Conservation (phyloP, 2,113 vertebrate genomes). For the Calyptommatus sinebrachiatus region DNA sequence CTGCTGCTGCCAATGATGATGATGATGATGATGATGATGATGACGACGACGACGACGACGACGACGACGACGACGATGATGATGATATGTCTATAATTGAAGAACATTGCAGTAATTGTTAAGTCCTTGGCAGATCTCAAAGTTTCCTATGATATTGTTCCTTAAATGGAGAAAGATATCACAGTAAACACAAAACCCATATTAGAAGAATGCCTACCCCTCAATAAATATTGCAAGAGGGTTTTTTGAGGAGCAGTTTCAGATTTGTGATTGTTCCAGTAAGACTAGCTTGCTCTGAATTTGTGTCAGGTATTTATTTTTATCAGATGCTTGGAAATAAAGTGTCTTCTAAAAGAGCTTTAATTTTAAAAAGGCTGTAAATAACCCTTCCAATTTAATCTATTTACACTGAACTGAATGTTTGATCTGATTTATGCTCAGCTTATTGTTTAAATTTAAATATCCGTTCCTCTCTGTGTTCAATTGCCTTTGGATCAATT, state of each 20-base stretch:
- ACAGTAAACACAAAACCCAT: not conserved
- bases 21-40: too few species aligned
- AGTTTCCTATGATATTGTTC: not conserved
- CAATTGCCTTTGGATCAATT: slow-evolving; percentile 47
- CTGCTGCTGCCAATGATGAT: too few species aligned
- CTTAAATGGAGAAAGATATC: not conserved
- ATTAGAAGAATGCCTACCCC: not conserved
- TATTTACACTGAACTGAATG: slow-evolving; percentile 38
- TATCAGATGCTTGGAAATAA: slow-evolving; percentile 3
- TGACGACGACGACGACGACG: too few species aligned
- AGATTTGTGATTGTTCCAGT: not conserved
- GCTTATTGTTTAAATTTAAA: slow-evolving; percentile 37
- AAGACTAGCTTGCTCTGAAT: not conserved
- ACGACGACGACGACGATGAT: too few species aligned
- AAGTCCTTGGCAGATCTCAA: not conserved
- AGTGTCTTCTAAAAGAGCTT: not conserved
- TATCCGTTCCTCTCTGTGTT: slow-evolving; percentile 32
- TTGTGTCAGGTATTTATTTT: slow-evolving; percentile 1
- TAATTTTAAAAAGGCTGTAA: slow-evolving; percentile 25
- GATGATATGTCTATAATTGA: not conserved
- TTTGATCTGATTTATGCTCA: slow-evolving; percentile 48
- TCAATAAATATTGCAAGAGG: not conserved
- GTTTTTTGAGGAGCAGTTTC: not conserved
- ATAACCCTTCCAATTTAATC: slow-evolving; percentile 19
- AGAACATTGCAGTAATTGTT: not conserved